These are phyloP conservation scores for Neosilurus mollespiculum DNA, from an alignment of 2,797 vertebrate genomes.

Conservation along the genomic window DNA sequence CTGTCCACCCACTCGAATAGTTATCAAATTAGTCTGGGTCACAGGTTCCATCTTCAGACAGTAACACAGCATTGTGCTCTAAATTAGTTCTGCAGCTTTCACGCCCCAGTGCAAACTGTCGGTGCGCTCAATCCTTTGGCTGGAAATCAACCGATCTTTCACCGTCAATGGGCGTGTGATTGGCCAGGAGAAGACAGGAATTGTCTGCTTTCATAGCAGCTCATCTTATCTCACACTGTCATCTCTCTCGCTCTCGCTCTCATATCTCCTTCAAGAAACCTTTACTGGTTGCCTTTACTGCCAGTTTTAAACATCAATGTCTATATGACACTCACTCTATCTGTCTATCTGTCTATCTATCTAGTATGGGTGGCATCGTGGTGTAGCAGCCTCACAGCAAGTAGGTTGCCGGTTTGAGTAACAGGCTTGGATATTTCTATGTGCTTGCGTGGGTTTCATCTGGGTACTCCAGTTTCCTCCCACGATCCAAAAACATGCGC, in stretches of 20 bases:
- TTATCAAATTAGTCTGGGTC: constrained; percentile 30
- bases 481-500: no score
- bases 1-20: constrained; percentile 12
- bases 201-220: constrained; percentile 61
- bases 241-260: constrained; percentile 38
- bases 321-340: background rate
- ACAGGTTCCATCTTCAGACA: constrained; percentile 31
- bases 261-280: constrained; percentile 43
- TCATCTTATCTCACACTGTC: constrained; percentile 47
- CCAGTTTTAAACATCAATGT: no score
- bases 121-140: background rate
- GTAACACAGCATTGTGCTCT: background rate
- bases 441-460: no score
- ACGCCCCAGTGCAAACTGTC: background rate
- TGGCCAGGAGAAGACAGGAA: constrained; percentile 59
- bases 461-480: no score
- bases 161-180: constrained; percentile 33
- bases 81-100: constrained; percentile 10
- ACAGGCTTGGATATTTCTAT: no score
- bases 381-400: no score
- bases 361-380: no score
- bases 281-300: constrained; percentile 3
- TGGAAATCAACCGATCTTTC: constrained; percentile 21
- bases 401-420: no score
- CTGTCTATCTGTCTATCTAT: background rate